Percentiles rank a stretch among this genome's conserved stretches.
Evolutionary conservation across 2,888 invertebrate species (phyloP).

Genomic region (Aquatica leii): DNA sequence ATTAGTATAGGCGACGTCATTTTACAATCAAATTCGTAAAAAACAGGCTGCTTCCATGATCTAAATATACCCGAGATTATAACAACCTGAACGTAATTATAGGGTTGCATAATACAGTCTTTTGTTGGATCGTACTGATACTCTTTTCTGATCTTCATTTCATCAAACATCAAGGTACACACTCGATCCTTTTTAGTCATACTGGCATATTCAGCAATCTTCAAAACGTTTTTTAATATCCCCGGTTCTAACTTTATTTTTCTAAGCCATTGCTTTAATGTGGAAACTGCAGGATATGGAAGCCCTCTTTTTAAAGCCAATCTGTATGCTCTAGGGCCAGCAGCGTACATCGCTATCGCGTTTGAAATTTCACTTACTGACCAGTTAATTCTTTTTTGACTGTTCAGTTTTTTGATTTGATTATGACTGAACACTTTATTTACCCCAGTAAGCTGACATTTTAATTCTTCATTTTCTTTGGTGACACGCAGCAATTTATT

Average conservation of each 20-base stretch:
- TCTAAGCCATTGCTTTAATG: neutral
- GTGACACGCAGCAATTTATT: neutral
- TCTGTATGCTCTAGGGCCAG: neutral
- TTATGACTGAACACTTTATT: neutral
- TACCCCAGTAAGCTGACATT: neutral
- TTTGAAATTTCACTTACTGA: neutral
- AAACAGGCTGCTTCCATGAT: neutral
- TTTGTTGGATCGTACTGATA: neutral
- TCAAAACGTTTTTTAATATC: neutral
- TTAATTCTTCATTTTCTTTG: neutral
- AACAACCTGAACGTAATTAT: neutral
- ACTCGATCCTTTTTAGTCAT: neutral
- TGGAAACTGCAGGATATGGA: too few relatives aligned
- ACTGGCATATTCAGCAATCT: neutral
- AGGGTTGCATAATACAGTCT: neutral
- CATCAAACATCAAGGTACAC: neutral
- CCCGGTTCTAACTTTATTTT: neutral
- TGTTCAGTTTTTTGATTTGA: slow-evolving; percentile 1
- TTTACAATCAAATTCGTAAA: too few relatives aligned
- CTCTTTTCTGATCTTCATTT: neutral
- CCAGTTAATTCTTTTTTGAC: neutral
- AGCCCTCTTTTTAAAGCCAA: neutral
- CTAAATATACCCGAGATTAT: neutral
- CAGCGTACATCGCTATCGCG: neutral
- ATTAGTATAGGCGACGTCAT: neutral